These are phyloP conservation scores for Xiphydria camelus DNA, from an alignment of 2,888 invertebrate species.

Conservation along the genomic window DNA sequence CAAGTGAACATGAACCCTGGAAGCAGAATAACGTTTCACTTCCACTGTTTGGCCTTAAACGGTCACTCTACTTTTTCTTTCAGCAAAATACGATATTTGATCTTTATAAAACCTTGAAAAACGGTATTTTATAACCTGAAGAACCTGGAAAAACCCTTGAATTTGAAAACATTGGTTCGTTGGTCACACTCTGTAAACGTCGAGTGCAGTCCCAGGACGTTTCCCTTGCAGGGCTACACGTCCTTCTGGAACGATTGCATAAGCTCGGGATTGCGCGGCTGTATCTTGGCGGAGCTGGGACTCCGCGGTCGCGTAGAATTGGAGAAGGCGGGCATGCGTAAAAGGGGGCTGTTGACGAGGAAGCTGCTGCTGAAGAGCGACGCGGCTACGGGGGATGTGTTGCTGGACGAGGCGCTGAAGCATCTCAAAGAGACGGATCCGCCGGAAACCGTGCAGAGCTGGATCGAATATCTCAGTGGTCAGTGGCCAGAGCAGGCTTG, in stretches of 20 bases:
- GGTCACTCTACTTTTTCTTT: too few species aligned
- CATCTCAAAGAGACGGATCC: conserved; percentile 98
- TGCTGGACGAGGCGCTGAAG: conserved; percentile 92
- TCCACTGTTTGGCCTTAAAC: too few species aligned
- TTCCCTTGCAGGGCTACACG: conserved; percentile 84
- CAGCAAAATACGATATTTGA: too few species aligned
- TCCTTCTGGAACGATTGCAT: conserved; percentile 99
- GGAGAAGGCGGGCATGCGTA: conserved; percentile 95
- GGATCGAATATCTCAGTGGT: conserved; percentile 99
- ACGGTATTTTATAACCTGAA: too few species aligned
- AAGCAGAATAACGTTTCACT: too few species aligned
- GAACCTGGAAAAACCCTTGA: too few species aligned
- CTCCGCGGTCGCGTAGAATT: conserved; percentile 93
- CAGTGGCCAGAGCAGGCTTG: too few species aligned
- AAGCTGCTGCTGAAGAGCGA: conserved; percentile 83
- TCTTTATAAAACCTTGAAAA: too few species aligned
- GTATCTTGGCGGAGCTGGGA: conserved; percentile 96
- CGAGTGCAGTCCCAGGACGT: too few species aligned
- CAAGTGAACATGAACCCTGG: too few species aligned
- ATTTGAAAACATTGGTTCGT: too few species aligned
- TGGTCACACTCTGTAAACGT: too few species aligned
- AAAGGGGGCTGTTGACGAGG: conserved; percentile 86
- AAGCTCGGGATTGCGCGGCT: conserved; percentile 97
- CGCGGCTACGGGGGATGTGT: conserved; percentile 95
- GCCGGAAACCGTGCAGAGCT: conserved; percentile 95